These are phyloP conservation scores for Eriosoma lanigerum DNA, from an alignment of 1,140 invertebrate genomes.

Conservation along the genomic window DNA sequence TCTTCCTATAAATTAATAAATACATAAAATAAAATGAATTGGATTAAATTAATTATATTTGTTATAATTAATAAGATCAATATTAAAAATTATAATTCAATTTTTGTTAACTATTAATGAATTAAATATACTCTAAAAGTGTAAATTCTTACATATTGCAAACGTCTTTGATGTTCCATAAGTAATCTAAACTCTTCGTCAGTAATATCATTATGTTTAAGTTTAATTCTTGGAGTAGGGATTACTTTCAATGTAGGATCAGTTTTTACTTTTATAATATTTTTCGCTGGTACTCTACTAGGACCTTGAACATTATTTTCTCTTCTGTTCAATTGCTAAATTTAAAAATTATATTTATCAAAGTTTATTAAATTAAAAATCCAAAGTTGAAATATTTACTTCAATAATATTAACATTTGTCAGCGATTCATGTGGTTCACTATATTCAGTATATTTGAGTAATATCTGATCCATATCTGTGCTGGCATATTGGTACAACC, in stretches of 20 bases:
- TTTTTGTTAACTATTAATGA: not conserved
- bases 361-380: not conserved
- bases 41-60: not conserved
- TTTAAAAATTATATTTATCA: constrained; percentile 23
- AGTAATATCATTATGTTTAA: constrained; percentile 88
- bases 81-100: not conserved
- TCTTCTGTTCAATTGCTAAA: constrained; percentile 95
- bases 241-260: constrained; percentile 64
- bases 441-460: constrained; percentile 99
- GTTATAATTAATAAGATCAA: not conserved
- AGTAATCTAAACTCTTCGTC: constrained; percentile 96
- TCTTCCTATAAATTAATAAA: constrained; percentile 1
- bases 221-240: constrained; percentile 87
- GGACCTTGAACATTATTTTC: constrained; percentile 78
- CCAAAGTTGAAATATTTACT: constrained; percentile 68
- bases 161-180: constrained; percentile 77
- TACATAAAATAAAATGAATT: not conserved
- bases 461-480: constrained; percentile 99
- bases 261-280: not conserved
- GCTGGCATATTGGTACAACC: constrained; percentile 98
- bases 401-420: constrained; percentile 99
- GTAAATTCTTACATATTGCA: constrained; percentile 62
- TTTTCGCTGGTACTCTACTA: constrained; percentile 60
- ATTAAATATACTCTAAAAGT: not conserved
- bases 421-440: constrained; percentile 98